phyloP scores from a whole-genome alignment of 2,113 vertebrate species.

The Castor canadensis region DNA sequence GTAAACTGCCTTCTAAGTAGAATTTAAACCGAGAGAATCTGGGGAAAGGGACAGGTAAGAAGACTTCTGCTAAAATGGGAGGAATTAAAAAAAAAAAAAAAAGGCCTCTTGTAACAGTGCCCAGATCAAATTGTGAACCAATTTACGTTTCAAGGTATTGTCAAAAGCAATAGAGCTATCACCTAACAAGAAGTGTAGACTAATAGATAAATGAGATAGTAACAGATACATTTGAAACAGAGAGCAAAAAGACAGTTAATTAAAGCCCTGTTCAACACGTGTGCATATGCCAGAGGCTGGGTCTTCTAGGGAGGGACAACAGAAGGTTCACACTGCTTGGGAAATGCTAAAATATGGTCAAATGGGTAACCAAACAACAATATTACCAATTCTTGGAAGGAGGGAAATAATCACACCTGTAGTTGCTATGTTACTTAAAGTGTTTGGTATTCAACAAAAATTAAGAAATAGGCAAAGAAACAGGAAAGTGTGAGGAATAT shows the following conservation, averaged over 20 bases:
- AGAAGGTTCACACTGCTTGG: not conserved
- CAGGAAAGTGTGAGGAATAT: not conserved
- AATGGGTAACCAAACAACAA: not conserved
- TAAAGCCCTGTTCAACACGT: not conserved
- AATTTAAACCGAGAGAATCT: not conserved
- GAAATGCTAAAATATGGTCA: not conserved
- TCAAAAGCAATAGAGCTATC: not conserved
- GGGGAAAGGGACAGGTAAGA: not conserved
- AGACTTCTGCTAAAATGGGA: not conserved
- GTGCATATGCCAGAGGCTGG: not conserved
- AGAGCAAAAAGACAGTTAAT: not conserved
- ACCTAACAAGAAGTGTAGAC: not conserved
- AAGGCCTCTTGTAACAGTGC: not conserved
- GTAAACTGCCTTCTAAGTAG: not conserved
- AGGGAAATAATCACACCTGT: no score
- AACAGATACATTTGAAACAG: not conserved
- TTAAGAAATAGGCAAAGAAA: not conserved
- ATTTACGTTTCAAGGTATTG: not conserved
- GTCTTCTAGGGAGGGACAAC: not conserved
- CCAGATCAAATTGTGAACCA: not conserved
- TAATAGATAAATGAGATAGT: not conserved
- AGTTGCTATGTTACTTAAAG: not conserved
- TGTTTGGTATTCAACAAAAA: not conserved
- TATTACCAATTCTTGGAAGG: rapidly evolving
- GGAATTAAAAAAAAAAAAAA: not conserved